phyloP scores from a whole-genome alignment of 2,888 invertebrate genomes.

The Acanthoscelides obtectus region DNA sequence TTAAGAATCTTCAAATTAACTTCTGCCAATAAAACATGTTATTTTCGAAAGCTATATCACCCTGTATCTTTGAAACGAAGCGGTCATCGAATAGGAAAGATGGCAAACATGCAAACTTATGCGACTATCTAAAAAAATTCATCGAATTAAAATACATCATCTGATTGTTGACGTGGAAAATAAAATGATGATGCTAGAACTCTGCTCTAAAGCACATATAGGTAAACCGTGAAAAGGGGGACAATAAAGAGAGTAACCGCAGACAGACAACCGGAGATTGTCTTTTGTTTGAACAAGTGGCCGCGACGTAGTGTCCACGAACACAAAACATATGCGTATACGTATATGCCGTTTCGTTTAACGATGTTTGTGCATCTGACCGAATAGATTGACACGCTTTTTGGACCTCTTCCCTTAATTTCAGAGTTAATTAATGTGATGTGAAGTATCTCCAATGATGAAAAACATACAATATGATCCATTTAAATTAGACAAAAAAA shows the following conservation, averaged over 20 bases:
- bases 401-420: neutral
- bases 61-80: no score
- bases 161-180: neutral
- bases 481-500: no score
- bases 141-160: no score
- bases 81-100: no score
- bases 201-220: neutral
- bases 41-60: no score
- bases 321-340: conserved; percentile 22
- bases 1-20: no score
- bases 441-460: neutral
- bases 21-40: no score
- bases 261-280: conserved; percentile 43
- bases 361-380: neutral
- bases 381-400: neutral
- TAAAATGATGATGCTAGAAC: neutral
- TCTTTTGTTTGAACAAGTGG: conserved; percentile 42
- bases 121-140: no score
- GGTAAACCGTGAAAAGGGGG: neutral
- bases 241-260: conserved; percentile 13
- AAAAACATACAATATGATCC: neutral
- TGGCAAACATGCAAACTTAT: no score
- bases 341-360: neutral
- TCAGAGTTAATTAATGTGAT: neutral
- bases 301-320: conserved; percentile 24